These are phyloP conservation scores for Progne subis DNA, from an alignment of 2,113 vertebrate species.

Conservation along the genomic window DNA sequence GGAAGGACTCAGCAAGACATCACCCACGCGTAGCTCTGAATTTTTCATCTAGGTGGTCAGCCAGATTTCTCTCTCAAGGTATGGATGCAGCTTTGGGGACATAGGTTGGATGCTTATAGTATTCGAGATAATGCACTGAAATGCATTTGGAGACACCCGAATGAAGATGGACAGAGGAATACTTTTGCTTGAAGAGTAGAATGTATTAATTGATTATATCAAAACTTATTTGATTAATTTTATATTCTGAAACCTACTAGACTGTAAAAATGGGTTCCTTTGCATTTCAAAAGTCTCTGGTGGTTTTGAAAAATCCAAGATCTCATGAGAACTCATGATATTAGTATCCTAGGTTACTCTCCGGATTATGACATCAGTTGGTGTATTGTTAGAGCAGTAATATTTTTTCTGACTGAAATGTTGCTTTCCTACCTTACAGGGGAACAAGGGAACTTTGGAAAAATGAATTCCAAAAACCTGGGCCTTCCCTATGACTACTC, in stretches of 20 bases:
- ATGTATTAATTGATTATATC: background rate
- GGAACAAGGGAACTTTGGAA: slow-evolving; percentile 63
- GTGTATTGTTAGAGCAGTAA: background rate
- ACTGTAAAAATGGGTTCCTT: background rate
- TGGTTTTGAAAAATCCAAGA: background rate
- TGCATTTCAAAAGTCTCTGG: background rate
- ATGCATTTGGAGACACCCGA: background rate
- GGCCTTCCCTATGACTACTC: slow-evolving; percentile 70
- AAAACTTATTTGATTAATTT: background rate
- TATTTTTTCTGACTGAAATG: background rate
- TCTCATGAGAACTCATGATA: background rate
- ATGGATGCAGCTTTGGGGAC: background rate
- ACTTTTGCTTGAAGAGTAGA: background rate
- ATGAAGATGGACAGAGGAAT: background rate
- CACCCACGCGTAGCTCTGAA: background rate
- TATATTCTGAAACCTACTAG: background rate
- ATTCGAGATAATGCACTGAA: background rate
- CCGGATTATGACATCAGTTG: background rate
- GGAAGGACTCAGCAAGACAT: background rate
- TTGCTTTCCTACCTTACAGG: slow-evolving; percentile 29
- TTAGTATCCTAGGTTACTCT: background rate
- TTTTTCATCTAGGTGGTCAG: background rate
- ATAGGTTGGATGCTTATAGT: background rate
- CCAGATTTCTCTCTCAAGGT: background rate
- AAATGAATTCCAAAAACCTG: slow-evolving; percentile 65